Percentiles rank a stretch among this genome's conserved stretches.
Conservation (phyloP, 2,888 invertebrate genomes). For the Keiferia lycopersicella region DNA sequence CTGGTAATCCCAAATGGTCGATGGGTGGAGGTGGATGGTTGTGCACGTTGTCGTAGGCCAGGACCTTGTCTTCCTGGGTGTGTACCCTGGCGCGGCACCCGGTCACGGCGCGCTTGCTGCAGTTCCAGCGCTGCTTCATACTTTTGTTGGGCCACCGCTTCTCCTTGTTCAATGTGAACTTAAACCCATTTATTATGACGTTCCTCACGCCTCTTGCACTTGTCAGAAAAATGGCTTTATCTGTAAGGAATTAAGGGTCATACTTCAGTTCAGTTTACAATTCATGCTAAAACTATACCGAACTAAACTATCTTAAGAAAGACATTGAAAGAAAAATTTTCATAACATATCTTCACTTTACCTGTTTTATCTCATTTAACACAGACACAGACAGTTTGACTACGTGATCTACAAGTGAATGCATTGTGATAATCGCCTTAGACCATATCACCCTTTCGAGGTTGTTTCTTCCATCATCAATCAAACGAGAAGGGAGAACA, state of each 20-base stretch:
- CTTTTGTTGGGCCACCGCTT: background rate
- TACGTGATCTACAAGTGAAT: too few species aligned
- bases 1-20: background rate
- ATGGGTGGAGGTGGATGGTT: background rate
- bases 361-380: too few species aligned
- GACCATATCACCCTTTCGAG: too few species aligned
- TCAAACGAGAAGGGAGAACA: too few species aligned
- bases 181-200: background rate
- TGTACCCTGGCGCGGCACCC: slow-evolving; percentile 1
- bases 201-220: background rate
- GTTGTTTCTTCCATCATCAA: too few species aligned
- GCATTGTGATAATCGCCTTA: too few species aligned
- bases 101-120: background rate
- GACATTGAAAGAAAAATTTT: too few species aligned
- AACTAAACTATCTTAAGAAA: too few species aligned
- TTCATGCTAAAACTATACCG: background rate
- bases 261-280: background rate
- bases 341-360: too few species aligned
- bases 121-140: slow-evolving; percentile 1
- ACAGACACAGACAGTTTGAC: too few species aligned
- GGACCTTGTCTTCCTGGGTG: background rate
- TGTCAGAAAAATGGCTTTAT: background rate
- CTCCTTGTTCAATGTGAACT: background rate
- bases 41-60: background rate
- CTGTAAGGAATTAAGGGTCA: background rate